Evolutionary conservation across 2,888 invertebrate genomes (phyloP), one percentile per base, ranked within the genome.

Genomic region (Celastrina argiolus): DNA sequence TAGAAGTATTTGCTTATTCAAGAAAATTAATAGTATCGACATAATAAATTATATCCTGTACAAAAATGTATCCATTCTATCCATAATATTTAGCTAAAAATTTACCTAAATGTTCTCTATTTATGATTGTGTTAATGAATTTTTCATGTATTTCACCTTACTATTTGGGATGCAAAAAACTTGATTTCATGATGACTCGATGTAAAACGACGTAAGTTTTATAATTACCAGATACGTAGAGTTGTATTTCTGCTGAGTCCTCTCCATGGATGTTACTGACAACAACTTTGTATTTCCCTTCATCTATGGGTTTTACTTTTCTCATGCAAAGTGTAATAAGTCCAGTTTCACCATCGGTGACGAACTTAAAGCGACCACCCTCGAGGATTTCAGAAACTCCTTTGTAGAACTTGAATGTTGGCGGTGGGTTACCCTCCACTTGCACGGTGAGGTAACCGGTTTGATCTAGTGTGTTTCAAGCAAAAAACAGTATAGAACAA

Each of bases 231-330:
- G 98, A 98, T 69, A 99, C 99, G 85, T 97, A 99, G 73, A 99
- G 94, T 81, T 96, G 96, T 94, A 97, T 97, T 85, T 98, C 98
- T 69, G 98, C 98, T 0, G 97, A 95, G 88, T 99, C 99, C 82
- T 97, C 97, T 69, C 99, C 99, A 80, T 98, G 97, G 73, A 95
- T 94, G 85, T 99, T 99, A 81, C 96, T 96, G 73, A 99, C 94
- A 73, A 97, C 95, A 78, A 98, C 93, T 83, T 96, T 97, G 92
- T 98, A 99, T 90, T 96, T 97, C 66, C 97, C 98, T 90, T 99
- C 99, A 94, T 99, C 99, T 79, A 97, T 97, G 61, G 98, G 97
- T 82, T 98, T 98, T 74, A 97, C 95, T 92, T 99, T 99, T 76
- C 97, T 94, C 92, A 99, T 97, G 83, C 98, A 97, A 70, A 99